Base-by-base conservation (phyloP, 2,797 vertebrate genomes). In the Enteromius argenteus region DNA sequence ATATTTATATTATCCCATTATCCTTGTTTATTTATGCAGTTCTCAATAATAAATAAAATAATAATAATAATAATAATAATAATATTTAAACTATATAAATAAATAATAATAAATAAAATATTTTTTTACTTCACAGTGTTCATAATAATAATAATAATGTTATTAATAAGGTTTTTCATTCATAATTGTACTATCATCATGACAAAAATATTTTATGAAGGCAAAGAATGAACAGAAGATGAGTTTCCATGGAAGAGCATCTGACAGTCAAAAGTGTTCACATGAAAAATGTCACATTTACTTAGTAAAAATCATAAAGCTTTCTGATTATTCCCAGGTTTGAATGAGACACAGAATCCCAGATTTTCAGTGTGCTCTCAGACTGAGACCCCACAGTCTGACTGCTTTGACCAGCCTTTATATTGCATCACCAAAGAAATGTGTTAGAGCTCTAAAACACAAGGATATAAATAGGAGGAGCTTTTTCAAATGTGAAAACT, bases 371-470 rank as follows among this genome's bases (percentile, higher is more conserved):
- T 39, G 35, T 39, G 8, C 35, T 68, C 19, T 37, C 17, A 5
- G 42, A 27, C n/a, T 27, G 27, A 6, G 3, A 71, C 39, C 23
- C 3, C 1, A 13, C 27, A 32, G 9, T 14, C 44, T 5, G 5
- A 23, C n/a, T 44, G 11, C 13, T 60, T 23, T 76, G 30, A 74
- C 46, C 13, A n/a, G 51, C 35, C 51, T 17, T 35, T 51, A 39
- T 10, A 76, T 60, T 76, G n/a, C 74, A 76, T 53, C 74, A 42
- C 35, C 35, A 76, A 60, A 76, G 74, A 42, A 58, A 76, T 23
- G 74, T 13, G 11, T 32, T 37, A n/a, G 19, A 60, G n/a, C 23
- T 76, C 53, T 60, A 51, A n/a, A 76, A 42, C 51, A 42, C 23
- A 27, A 58, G 7, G 14, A 42, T 27, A 76, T 27, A 76, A 76